phyloP scores from a whole-genome alignment of 2,797 vertebrate genomes.

The Adrianichthys oophorus region DNA sequence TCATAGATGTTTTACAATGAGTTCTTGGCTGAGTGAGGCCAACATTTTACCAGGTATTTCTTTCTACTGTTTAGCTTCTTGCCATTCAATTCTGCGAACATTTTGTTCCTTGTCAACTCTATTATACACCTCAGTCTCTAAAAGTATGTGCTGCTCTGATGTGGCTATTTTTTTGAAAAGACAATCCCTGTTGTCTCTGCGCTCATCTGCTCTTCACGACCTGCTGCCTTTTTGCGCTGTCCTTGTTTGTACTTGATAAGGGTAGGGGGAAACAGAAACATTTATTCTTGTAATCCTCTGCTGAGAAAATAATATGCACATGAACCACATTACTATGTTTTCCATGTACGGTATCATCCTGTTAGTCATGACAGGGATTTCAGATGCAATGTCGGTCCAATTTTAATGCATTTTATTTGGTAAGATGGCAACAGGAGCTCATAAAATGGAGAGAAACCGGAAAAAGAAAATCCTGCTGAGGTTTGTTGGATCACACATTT shows the following conservation, averaged over 20 bases:
- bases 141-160: neutral
- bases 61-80: no score
- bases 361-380: conserved; percentile 29
- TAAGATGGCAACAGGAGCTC: conserved; percentile 1
- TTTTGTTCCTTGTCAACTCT: no score
- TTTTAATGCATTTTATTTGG: conserved; percentile 5
- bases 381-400: neutral
- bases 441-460: neutral
- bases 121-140: no score
- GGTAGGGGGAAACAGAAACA: neutral
- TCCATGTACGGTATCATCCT: conserved; percentile 21
- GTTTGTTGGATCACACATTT: neutral
- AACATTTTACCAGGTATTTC: no score
- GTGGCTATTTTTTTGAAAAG: neutral
- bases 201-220: conserved; percentile 10
- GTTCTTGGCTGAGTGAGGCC: no score
- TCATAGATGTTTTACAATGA: no score
- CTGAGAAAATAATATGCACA: conserved; percentile 17
- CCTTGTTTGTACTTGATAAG: conserved; percentile 2
- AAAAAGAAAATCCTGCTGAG: neutral
- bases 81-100: no score
- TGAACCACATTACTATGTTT: conserved; percentile 10
- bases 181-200: neutral
- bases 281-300: conserved; percentile 23
- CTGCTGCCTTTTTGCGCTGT: neutral